Base-by-base conservation (phyloP, 1,140 invertebrate species). In the Melitaea cinxia region DNA sequence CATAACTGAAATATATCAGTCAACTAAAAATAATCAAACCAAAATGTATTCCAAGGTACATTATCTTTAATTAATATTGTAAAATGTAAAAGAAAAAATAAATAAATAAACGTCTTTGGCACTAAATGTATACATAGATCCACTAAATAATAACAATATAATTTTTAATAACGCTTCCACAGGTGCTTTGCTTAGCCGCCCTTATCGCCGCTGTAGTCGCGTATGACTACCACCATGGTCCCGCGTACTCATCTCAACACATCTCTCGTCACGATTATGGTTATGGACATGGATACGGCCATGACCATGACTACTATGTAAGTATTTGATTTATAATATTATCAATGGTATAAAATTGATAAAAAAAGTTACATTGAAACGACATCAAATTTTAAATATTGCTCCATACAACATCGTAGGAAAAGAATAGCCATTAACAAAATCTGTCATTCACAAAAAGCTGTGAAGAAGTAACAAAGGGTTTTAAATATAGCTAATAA, bases 21-120 rank as follows among this genome's bases (percentile, higher is more conserved):
- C 68, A 63, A 55, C 33, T 72, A 35, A 58, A 56, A 63, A 37
- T 26, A 7, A 67, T 49, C 26, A 17, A 39, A 39, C 23, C 23
- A 74, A 75, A 69, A 84, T 84, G 82, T 73, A 72, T 59, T 68
- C 70, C 47, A 82, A 84, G 80, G 82, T 84, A 82, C 63, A 55
- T 14, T 57, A 62, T 15, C 0, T 15, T 14, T 4, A 35, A 10
- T n/a, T 30, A 28, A 30, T 30, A 52, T 30, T 10, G 15, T 52
- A 9, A 33, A 19, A 14, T 30, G 50, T 33, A 3, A 30, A 33
- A 4, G 9, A 33, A n/a, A n/a, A 50, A 50, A 14, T 3, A 12
- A 15, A 15, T 14, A 15, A 39, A 2, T n/a, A 50, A 26, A 21
- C 37, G n/a, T 33, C 4, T 2, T 9, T 12, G 10, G 9, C 37